A percentile compares a stretch with the other conserved stretches of the same genome.
These are phyloP conservation scores for Polypedilum vanderplanki DNA, from an alignment of 1,140 invertebrate species.

Conservation along the genomic window DNA sequence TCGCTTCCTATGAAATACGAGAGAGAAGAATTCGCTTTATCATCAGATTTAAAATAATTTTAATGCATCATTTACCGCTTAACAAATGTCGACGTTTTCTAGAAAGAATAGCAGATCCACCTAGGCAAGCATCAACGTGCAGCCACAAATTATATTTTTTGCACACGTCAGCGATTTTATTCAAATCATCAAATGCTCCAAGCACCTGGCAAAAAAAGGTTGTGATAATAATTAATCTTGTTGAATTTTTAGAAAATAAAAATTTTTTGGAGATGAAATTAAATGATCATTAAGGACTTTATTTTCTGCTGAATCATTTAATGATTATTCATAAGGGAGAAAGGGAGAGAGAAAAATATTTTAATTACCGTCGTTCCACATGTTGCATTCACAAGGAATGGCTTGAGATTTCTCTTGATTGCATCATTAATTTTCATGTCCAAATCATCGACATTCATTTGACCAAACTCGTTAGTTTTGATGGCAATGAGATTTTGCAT, in stretches of 20 bases:
- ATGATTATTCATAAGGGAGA: neutral
- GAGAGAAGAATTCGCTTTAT: neutral
- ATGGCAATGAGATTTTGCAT: slow-evolving; percentile 64
- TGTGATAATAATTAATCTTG: too few species aligned
- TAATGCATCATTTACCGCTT: slow-evolving; percentile 30
- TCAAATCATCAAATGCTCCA: slow-evolving; percentile 78
- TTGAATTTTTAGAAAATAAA: too few species aligned
- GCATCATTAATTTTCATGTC: slow-evolving; percentile 48
- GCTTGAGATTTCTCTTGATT: slow-evolving; percentile 44
- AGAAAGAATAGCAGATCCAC: slow-evolving; percentile 53
- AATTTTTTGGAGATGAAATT: too few species aligned
- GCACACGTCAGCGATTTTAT: slow-evolving; percentile 62
- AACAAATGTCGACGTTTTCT: slow-evolving; percentile 36
- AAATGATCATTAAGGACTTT: too few species aligned
- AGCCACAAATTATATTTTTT: slow-evolving; percentile 64
- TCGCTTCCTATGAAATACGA: slow-evolving; percentile 32
- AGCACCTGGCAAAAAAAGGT: slow-evolving; percentile 45
- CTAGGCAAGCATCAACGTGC: slow-evolving; percentile 83
- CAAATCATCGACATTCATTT: slow-evolving; percentile 56
- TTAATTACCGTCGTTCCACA: slow-evolving; percentile 55
- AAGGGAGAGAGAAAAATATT: neutral
- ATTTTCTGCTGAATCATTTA: neutral
- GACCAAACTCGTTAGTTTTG: slow-evolving; percentile 57
- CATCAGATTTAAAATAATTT: neutral
- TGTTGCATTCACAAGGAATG: slow-evolving; percentile 66